phyloP scores from a whole-genome alignment of 2,888 invertebrate species.

The Drosophila anceps region DNA sequence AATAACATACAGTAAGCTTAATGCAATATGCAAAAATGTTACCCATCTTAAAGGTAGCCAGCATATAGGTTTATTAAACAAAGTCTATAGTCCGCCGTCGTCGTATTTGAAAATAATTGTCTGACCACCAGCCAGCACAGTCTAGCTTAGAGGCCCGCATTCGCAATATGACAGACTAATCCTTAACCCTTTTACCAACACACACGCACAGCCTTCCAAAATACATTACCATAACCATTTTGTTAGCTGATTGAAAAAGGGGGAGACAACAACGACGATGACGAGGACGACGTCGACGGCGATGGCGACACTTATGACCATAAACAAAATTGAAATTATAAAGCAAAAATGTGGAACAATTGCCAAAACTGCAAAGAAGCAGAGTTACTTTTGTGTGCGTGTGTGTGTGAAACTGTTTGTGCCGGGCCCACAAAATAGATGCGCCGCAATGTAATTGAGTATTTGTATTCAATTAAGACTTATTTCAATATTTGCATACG shows the following conservation, averaged over 20 bases:
- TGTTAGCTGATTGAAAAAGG: constrained; percentile 18
- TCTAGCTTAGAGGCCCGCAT: constrained; percentile 12
- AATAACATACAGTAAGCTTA: not conserved
- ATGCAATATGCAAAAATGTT: not conserved
- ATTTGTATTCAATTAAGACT: constrained; percentile 85
- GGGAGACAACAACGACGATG: constrained; percentile 18
- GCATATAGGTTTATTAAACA: not conserved
- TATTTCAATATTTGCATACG: constrained; percentile 84
- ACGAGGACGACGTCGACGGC: constrained; percentile 18
- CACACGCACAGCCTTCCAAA: constrained; percentile 6
- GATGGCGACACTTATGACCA: constrained; percentile 41
- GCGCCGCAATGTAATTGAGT: constrained; percentile 83
- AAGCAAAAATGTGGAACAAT: constrained; percentile 57
- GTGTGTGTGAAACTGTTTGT: constrained; percentile 50
- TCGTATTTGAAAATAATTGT: constrained; percentile 4
- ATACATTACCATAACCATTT: constrained; percentile 26
- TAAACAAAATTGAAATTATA: constrained; percentile 68
- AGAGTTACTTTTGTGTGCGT: constrained; percentile 2
- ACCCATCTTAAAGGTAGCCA: not conserved
- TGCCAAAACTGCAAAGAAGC: constrained; percentile 30
- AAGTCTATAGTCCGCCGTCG: not conserved
- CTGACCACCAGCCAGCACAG: constrained; percentile 5
- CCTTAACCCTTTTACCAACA: constrained; percentile 22
- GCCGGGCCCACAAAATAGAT: constrained; percentile 78
- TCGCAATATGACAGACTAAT: constrained; percentile 29